phyloP scores from a whole-genome alignment of 2,113 vertebrate species.

The Zosterops japonicus region DNA sequence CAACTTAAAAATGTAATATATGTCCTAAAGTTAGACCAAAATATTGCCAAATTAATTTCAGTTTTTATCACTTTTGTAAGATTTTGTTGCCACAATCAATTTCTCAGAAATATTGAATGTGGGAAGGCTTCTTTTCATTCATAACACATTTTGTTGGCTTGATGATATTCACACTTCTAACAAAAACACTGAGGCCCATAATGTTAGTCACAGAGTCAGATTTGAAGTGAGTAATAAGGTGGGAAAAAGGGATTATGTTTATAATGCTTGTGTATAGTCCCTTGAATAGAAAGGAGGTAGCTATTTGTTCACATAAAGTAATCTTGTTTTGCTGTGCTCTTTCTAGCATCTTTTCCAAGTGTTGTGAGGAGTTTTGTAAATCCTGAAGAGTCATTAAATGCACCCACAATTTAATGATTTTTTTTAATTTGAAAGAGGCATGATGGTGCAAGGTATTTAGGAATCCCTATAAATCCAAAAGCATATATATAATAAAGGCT shows the following conservation, averaged over 20 bases:
- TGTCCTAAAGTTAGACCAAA: not conserved
- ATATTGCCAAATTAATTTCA: not conserved
- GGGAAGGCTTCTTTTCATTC: not conserved
- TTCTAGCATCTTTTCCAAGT: not conserved
- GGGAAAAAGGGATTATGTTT: not conserved
- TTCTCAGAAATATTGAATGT: not conserved
- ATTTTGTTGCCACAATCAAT: not conserved
- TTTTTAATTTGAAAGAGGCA: not conserved
- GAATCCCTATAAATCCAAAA: not conserved
- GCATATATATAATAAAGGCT: not conserved
- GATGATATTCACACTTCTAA: not conserved
- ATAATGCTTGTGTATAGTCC: not conserved
- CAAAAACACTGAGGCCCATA: not conserved
- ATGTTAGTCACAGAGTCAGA: not conserved
- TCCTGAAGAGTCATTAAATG: not conserved
- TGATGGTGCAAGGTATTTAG: not conserved
- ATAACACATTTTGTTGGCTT: not conserved
- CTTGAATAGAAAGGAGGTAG: not conserved
- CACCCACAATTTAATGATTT: not conserved
- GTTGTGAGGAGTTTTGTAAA: not conserved
- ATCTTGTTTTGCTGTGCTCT: not conserved
- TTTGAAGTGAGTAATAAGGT: not conserved
- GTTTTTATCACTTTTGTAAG: not conserved
- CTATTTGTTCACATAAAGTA: not conserved
- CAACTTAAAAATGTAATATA: not conserved